These are phyloP conservation scores for Pegoplata infirma DNA, from an alignment of 2,888 invertebrate species.

Conservation along the genomic window DNA sequence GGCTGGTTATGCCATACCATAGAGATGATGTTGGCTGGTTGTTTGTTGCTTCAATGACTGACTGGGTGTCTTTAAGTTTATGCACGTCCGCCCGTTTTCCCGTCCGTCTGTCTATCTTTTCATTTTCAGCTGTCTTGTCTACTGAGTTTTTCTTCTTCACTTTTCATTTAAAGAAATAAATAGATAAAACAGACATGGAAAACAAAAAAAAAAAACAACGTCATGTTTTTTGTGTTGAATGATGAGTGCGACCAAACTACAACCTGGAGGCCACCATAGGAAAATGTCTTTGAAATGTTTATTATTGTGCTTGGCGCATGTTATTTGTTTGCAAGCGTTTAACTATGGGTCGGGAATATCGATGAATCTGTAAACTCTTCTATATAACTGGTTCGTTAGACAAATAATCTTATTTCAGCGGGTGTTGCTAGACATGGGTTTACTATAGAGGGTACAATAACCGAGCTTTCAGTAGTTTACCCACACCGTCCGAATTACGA, in stretches of 20 bases:
- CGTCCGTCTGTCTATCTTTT: slow-evolving; percentile 12
- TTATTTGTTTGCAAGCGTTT: slow-evolving; percentile 43
- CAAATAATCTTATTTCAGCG: too few species aligned
- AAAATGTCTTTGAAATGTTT: slow-evolving; percentile 64
- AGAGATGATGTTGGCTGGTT: slow-evolving; percentile 7
- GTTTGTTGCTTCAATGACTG: slow-evolving; percentile 24
- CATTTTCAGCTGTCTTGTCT: slow-evolving; percentile 41
- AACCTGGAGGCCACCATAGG: slow-evolving; percentile 64
- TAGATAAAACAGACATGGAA: slow-evolving; percentile 12
- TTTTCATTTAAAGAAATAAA: slow-evolving; percentile 13
- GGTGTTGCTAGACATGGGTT: too few species aligned
- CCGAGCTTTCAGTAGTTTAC: too few species aligned
- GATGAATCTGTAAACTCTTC: too few species aligned
- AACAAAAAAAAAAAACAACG: slow-evolving; percentile 6
- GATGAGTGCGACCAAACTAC: slow-evolving; percentile 52
- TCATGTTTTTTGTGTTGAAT: slow-evolving; percentile 42
- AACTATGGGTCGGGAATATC: background rate
- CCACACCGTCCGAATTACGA: too few species aligned
- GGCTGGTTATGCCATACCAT: slow-evolving; percentile 56
- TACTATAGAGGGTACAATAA: too few species aligned
- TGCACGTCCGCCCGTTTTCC: slow-evolving; percentile 30
- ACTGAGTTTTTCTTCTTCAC: background rate
- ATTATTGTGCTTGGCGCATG: slow-evolving; percentile 50
- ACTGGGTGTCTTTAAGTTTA: slow-evolving; percentile 33
- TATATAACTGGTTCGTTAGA: too few species aligned